Evolutionary conservation across 2,888 invertebrate genomes (phyloP), one percentile per base, ranked within the genome.

Genomic region (Loripinus fragilis): DNA sequence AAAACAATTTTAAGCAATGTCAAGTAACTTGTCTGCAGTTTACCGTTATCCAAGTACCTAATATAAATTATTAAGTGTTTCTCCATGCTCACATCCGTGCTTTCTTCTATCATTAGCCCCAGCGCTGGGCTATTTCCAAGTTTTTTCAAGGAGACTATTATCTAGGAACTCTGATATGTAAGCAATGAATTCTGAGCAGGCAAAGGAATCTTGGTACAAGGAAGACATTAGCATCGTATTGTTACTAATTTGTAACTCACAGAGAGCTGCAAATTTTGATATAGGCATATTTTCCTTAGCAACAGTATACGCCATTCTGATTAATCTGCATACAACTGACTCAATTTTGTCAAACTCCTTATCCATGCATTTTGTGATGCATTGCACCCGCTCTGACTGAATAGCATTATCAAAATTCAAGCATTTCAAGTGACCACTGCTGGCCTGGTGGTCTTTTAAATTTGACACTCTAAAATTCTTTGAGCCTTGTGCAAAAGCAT

Each of bases 181-280:
- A 3, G 72, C 76, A 42, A 67, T 67, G 35, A 68, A 72, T 48
- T 77, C 69, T 41, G 77, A 77, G 60, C 68, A 67, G 60, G 71
- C 71, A 15, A 42, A 55, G 2, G 74, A 68, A 48, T 68, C 68
- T 41, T 68, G 17, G 52, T 68, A 52, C 67, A 17, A 74, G 23
- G 10, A 48, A n/a, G 23, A 67, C 67, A 17, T 68, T 67, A 23
- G 66, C 67, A 67, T 52, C 50, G 25, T 45, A 12, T n/a, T n/a
- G n/a, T n/a, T n/a, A n/a, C n/a, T n/a, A n/a, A n/a, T n/a, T 30
- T 73, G 73, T 30, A 73, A 35, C 12, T 23, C n/a, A 28, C 64
- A 64, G 12, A 64, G 64, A 12, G 7, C 10, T 33, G 35, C n/a
- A 60, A 69, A 75, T 35, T 66, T 74, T 66, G 74, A 7, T 17